Conservation (phyloP, 2,113 vertebrate species). For the Trematocara stigmaticum region DNA sequence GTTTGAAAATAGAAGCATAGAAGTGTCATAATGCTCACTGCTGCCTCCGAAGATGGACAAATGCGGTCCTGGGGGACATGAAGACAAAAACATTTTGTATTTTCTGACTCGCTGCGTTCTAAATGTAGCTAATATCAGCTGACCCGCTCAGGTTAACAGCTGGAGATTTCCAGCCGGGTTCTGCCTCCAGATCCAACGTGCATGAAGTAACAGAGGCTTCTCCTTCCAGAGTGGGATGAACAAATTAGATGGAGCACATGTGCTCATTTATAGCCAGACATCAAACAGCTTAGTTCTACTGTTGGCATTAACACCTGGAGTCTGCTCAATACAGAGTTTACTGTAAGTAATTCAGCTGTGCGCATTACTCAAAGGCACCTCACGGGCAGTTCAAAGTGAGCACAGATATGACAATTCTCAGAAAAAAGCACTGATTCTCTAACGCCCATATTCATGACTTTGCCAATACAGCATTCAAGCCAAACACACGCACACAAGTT, state of each 20-base stretch:
- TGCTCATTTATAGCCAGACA: neutral
- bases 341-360: neutral
- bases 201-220: neutral
- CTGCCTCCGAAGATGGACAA: neutral
- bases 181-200: neutral
- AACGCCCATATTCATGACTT: neutral
- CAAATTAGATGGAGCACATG: neutral
- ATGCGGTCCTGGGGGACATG: neutral
- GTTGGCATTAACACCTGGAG: constrained; percentile 3
- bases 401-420: neutral
- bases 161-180: neutral
- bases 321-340: neutral
- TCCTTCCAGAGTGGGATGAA: neutral
- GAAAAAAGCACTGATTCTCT: neutral
- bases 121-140: neutral
- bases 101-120: neutral
- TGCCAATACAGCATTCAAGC: neutral
- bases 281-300: neutral
- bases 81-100: neutral
- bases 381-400: neutral
- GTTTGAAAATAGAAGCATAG: constrained; percentile 36
- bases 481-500: neutral
- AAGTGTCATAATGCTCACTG: neutral
- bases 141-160: constrained; percentile 1
- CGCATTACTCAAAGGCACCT: neutral